Evolutionary conservation across 2,113 vertebrate genomes (phyloP).

Genomic region (Malurus melanocephalus): DNA sequence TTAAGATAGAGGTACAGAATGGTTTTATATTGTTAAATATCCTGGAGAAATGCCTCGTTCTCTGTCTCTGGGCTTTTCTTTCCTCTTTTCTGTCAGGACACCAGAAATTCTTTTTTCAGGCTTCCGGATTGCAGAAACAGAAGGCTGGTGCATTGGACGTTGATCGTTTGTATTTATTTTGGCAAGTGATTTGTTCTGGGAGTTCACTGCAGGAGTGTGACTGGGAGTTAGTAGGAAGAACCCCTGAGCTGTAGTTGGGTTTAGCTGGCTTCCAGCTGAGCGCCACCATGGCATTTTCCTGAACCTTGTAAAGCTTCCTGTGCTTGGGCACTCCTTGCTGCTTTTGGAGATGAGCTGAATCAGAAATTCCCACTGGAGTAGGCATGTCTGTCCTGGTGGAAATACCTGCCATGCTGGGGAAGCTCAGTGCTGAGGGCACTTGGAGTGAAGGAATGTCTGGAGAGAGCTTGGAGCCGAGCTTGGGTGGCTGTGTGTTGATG

Average conservation of each 20-base stretch:
- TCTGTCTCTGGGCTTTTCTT: background rate
- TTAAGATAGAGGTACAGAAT: background rate
- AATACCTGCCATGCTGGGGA: background rate
- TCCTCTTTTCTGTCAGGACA: background rate
- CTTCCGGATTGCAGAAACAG: background rate
- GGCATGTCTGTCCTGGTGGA: background rate
- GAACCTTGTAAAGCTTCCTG: background rate
- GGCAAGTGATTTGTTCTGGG: background rate
- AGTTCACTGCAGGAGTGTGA: background rate
- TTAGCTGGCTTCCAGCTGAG: background rate
- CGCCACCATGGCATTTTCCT: accelerated
- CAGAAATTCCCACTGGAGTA: accelerated
- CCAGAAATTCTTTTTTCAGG: background rate
- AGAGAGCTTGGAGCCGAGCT: background rate
- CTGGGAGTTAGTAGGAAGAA: background rate
- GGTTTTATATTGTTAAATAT: accelerated
- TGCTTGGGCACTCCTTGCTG: background rate
- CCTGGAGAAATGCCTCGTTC: accelerated
- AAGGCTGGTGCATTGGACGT: accelerated
- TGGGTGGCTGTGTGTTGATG: accelerated
- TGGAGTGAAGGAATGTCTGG: background rate
- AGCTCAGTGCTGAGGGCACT: background rate
- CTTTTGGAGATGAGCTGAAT: background rate
- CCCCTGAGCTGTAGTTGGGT: background rate
- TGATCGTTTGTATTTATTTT: background rate